These are phyloP conservation scores for Urocyon cinereoargenteus DNA, from an alignment of 2,797 vertebrate genomes.

Conservation along the genomic window DNA sequence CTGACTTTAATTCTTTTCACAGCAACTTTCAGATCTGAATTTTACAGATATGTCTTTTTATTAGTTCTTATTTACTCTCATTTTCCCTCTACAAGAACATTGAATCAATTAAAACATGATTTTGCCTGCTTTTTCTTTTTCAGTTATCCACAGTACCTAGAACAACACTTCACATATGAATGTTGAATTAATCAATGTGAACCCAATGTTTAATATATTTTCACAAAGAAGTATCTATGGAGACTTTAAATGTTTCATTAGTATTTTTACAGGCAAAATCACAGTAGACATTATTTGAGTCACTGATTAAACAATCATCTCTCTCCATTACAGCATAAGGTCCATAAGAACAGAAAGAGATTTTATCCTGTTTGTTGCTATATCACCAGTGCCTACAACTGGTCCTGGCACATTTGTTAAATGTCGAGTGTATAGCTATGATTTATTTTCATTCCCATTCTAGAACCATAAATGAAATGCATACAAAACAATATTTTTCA, in stretches of 20 bases:
- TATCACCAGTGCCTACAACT: background rate
- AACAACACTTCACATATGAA: background rate
- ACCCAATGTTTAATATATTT: background rate
- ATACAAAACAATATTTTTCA: background rate
- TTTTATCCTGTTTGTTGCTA: background rate
- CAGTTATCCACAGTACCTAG: background rate
- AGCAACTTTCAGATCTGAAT: background rate
- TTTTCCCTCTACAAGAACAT: background rate
- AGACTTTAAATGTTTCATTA: background rate
- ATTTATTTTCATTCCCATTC: background rate
- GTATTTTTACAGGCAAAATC: background rate
- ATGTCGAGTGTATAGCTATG: background rate
- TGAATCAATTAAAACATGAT: background rate
- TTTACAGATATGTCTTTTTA: background rate
- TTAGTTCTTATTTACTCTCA: conserved; percentile 13
- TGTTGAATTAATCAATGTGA: background rate
- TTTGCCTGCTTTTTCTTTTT: background rate
- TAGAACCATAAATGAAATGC: conserved; percentile 35
- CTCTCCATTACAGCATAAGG: background rate
- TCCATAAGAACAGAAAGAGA: background rate
- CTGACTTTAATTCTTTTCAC: background rate
- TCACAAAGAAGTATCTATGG: background rate
- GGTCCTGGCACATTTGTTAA: background rate
- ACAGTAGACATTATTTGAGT: background rate
- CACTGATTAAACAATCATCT: background rate